These are phyloP conservation scores for Heliconius erato DNA, from an alignment of 2,888 invertebrate genomes.

Conservation along the genomic window DNA sequence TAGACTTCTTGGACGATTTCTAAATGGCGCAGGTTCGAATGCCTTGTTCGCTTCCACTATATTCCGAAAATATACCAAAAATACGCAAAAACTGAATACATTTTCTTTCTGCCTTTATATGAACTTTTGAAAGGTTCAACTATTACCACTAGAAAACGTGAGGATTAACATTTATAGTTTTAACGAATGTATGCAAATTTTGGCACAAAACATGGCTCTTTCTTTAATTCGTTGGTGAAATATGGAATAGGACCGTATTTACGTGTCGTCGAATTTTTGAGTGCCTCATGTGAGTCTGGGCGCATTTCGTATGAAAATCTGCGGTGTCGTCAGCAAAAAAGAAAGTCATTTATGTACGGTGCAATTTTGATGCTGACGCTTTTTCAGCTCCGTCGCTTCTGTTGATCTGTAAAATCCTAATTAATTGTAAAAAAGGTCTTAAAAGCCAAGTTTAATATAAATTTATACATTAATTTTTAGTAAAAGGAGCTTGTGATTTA, in stretches of 20 bases:
- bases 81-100: neutral
- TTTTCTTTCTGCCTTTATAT: neutral
- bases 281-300: constrained; percentile 70
- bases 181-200: constrained; percentile 25
- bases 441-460: neutral
- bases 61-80: no score
- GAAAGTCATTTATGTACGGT: constrained; percentile 56
- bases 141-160: neutral
- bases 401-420: constrained; percentile 20
- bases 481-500: neutral
- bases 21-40: no score
- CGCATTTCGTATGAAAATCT: constrained; percentile 76
- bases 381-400: constrained; percentile 40
- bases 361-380: constrained; percentile 48
- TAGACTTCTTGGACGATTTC: no score
- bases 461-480: neutral
- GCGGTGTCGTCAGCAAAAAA: constrained; percentile 72
- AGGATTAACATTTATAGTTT: constrained; percentile 14
- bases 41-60: no score
- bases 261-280: constrained; percentile 78
- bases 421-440: constrained; percentile 9
- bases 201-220: constrained; percentile 32
- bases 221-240: constrained; percentile 48
- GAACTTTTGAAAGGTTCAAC: neutral
- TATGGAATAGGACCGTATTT: constrained; percentile 65